A percentile compares a stretch with the other conserved stretches of the same genome.
Evolutionary conservation across 2,888 invertebrate species (phyloP).

Genomic region (Amphipoea lucens): DNA sequence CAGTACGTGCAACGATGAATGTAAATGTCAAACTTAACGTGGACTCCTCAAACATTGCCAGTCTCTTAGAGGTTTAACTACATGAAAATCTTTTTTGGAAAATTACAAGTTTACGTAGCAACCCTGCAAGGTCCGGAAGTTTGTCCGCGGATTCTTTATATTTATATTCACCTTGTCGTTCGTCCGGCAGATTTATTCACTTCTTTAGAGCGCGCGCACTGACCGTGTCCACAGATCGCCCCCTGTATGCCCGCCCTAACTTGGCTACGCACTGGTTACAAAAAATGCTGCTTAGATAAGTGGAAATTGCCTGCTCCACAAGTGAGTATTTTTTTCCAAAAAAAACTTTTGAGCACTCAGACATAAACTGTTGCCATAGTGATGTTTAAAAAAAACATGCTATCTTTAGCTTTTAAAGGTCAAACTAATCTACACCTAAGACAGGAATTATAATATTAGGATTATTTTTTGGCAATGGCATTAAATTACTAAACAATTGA

Average conservation of each 20-base stretch:
- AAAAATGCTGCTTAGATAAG: background rate
- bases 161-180: conserved; percentile 90
- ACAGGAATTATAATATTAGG: no score
- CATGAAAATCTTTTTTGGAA: no score
- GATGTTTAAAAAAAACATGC: background rate
- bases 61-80: background rate
- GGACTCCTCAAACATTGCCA: no score
- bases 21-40: background rate
- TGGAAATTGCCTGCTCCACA: background rate
- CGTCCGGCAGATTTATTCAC: conserved; percentile 89
- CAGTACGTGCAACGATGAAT: background rate
- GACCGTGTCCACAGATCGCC: conserved; percentile 83
- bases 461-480: background rate
- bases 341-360: background rate
- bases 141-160: conserved; percentile 89
- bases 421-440: background rate
- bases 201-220: conserved; percentile 89
- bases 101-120: conserved; percentile 56
- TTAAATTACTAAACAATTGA: background rate
- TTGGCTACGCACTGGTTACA: conserved; percentile 71
- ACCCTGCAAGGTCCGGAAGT: conserved; percentile 85
- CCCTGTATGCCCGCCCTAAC: conserved; percentile 74
- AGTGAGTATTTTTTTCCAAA: background rate
- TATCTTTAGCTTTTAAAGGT: background rate
- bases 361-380: background rate